Base-by-base conservation (phyloP, 2,888 invertebrate genomes). In the Nomada fucata region DNA sequence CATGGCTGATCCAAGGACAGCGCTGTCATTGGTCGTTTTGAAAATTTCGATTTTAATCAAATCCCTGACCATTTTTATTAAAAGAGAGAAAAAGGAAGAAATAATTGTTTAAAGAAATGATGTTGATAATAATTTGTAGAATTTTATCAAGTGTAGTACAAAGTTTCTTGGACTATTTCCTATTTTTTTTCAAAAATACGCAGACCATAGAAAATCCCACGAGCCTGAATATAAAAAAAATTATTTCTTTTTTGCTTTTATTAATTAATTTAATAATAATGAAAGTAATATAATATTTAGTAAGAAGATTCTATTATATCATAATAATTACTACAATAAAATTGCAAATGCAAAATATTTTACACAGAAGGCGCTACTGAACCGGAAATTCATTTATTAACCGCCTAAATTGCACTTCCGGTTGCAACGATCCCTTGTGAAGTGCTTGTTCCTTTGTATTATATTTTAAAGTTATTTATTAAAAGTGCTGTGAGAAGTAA, bases 391-490 rank as follows among this genome's bases (percentile, higher is more conserved):
- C n/a, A 36, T 29, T 67, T 42, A 5, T 18, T 42, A 68, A 11
- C 42, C 18, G 55, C 42, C 55, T 42, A 68, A 68, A 55, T 15
- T 55, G 23, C 52, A 55, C 15, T 68, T 55, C 36, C 10, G 10
- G 13, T 63, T 23, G 7, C 20, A 59, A 18, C 1, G 11, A 7
- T 29, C 18, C 13, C 2, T 52, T 20, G 36, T 5, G 29, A 15
- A 7, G 52, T 18, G n/a, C 11, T n/a, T 9, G n/a, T n/a, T 23
- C 5, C 11, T n/a, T 4, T 18, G n/a, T n/a, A 67, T 67, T 53
- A 67, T 15, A n/a, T 29, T 67, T 67, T 20, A 53, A 36, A 36
- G 3, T 9, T 36, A 20, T 15, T 67, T 36, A 20, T 67, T 53
- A 52, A 10, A 53, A 67, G 3, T 36, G 9, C 20, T 15, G 29